Evolutionary conservation across 2,888 invertebrate species (phyloP).

Genomic region (Megaustenia siamemsis): DNA sequence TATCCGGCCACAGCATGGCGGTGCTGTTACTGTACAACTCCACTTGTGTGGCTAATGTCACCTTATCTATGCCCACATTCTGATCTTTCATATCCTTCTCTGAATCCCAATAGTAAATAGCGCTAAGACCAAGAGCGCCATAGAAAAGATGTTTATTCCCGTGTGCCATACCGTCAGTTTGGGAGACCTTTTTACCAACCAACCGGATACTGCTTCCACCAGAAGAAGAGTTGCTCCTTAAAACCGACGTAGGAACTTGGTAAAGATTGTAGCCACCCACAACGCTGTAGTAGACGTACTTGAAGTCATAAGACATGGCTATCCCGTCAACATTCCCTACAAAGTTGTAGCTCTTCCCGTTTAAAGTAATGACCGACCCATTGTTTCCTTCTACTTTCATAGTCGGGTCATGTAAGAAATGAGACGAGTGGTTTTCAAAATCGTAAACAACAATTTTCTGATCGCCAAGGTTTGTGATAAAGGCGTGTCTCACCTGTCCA

Average conservation of each 20-base stretch:
- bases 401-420: constrained; percentile 62
- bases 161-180: constrained; percentile 65
- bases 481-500: constrained; percentile 65
- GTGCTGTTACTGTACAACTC: constrained; percentile 53
- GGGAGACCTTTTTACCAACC: constrained; percentile 64
- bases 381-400: constrained; percentile 59
- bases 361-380: constrained; percentile 56
- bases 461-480: constrained; percentile 66
- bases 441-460: constrained; percentile 67
- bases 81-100: constrained; percentile 58
- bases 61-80: constrained; percentile 56
- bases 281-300: constrained; percentile 67
- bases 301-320: constrained; percentile 69
- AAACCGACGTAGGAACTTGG: constrained; percentile 63
- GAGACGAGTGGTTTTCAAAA: constrained; percentile 59
- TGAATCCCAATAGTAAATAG: constrained; percentile 66
- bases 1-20: constrained; percentile 70
- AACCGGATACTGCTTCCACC: constrained; percentile 52
- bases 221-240: constrained; percentile 57
- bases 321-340: constrained; percentile 67
- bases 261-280: constrained; percentile 63
- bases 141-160: constrained; percentile 67
- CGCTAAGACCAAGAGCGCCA: constrained; percentile 62
- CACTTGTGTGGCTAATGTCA: constrained; percentile 56
- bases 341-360: constrained; percentile 52